Evolutionary conservation across 2,888 invertebrate genomes (phyloP).

Genomic region (Notocelia uddmanniana): DNA sequence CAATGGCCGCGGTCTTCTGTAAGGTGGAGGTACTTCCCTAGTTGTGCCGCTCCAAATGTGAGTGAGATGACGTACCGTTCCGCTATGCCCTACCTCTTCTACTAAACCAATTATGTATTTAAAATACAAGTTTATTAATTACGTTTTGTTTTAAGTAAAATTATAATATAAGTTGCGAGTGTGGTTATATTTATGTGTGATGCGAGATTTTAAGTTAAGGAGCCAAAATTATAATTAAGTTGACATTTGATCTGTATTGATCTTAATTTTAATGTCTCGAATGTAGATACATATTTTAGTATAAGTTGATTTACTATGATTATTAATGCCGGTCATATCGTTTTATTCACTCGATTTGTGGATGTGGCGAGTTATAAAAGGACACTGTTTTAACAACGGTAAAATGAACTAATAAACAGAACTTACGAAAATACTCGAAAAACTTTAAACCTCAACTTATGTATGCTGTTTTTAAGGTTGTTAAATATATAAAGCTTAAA

Average conservation of each 20-base stretch:
- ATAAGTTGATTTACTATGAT: slow-evolving; percentile 6
- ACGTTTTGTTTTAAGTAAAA: slow-evolving; percentile 30
- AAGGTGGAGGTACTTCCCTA: too few relatives aligned
- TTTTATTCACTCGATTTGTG: neutral
- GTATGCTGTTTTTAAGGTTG: too few relatives aligned
- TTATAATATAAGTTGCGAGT: slow-evolving; percentile 36
- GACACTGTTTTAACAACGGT: too few relatives aligned
- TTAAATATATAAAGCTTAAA: too few relatives aligned
- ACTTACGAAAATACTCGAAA: too few relatives aligned
- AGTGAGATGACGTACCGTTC: too few relatives aligned
- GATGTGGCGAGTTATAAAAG: too few relatives aligned
- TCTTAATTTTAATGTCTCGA: slow-evolving; percentile 19
- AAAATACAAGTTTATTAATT: slow-evolving; percentile 11
- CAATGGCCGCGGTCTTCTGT: too few relatives aligned
- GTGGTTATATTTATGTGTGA: slow-evolving; percentile 37
- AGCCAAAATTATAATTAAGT: slow-evolving; percentile 34
- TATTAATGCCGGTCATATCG: slow-evolving; percentile 21
- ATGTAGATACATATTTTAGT: neutral
- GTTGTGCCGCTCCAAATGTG: too few relatives aligned
- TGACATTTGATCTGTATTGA: slow-evolving; percentile 36
- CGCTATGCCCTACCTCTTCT: too few relatives aligned
- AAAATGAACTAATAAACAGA: too few relatives aligned
- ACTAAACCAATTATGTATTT: slow-evolving; percentile 31
- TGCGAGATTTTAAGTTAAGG: slow-evolving; percentile 21
- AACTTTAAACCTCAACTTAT: too few relatives aligned